These are phyloP conservation scores for Tolypeutes matacus DNA, from an alignment of 2,797 vertebrate species.

Conservation along the genomic window DNA sequence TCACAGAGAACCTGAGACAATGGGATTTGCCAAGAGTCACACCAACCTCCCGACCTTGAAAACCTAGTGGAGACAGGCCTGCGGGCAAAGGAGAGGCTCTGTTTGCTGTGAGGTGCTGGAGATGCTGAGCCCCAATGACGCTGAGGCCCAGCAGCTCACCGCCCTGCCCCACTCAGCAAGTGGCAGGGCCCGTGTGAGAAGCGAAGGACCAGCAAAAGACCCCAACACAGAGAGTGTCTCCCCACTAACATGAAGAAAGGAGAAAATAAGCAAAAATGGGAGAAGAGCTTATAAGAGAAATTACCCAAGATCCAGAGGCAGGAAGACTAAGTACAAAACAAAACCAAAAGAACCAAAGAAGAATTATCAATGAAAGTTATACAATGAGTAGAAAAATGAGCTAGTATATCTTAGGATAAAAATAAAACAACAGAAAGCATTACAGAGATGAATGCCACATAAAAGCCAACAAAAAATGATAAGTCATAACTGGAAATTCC, in stretches of 20 bases:
- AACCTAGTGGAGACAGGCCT: fast-evolving
- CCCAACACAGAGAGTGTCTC: background rate
- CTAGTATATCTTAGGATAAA: background rate
- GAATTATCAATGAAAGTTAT: background rate
- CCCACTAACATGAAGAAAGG: background rate
- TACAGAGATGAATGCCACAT: background rate
- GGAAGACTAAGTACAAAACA: background rate
- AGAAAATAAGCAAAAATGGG: background rate
- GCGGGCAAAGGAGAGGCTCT: background rate
- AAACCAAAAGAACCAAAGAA: background rate
- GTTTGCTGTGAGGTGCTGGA: background rate
- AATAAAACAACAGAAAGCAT: conserved; percentile 37
- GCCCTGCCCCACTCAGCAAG: background rate
- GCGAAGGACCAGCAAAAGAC: background rate
- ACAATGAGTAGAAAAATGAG: background rate
- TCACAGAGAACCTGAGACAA: background rate
- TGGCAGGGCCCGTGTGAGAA: too few species aligned
- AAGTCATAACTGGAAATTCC: background rate
- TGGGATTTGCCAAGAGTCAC: background rate
- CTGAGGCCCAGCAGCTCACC: background rate
- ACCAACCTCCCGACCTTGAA: background rate
- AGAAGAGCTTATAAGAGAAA: background rate
- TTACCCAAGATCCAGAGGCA: background rate
- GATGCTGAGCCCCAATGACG: background rate
- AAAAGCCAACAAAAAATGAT: background rate